phyloP scores from a whole-genome alignment of 2,113 vertebrate genomes.

The Heterocephalus glaber region DNA sequence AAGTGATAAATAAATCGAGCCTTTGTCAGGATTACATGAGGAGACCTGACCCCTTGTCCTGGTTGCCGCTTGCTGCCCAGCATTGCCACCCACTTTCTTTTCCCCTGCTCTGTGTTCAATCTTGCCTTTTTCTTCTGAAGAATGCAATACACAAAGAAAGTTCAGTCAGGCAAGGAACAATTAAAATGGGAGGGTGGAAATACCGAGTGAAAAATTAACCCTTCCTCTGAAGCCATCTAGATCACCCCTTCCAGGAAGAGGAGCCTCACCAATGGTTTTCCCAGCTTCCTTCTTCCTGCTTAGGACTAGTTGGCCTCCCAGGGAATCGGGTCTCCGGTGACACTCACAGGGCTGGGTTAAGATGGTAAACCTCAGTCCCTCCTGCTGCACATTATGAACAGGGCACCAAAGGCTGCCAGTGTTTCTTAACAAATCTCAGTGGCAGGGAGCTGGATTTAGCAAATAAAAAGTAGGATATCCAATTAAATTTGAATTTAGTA shows the following conservation, averaged over 20 bases:
- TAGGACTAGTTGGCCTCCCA: neutral
- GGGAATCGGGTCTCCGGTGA: neutral
- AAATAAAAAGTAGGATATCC: neutral
- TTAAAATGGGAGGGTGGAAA: neutral
- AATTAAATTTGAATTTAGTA: slow-evolving; percentile 12
- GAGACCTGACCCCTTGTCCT: neutral
- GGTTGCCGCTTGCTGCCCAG: neutral
- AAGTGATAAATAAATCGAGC: neutral
- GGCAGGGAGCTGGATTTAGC: neutral
- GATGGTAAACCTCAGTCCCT: neutral
- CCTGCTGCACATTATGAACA: neutral
- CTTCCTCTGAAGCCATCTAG: neutral
- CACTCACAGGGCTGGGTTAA: neutral
- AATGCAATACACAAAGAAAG: neutral
- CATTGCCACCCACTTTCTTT: neutral
- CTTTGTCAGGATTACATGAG: neutral
- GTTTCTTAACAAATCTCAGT: neutral
- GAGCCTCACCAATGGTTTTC: neutral
- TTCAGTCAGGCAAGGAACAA: slow-evolving; percentile 23
- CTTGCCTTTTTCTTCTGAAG: slow-evolving; percentile 52
- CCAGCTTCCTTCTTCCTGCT: neutral
- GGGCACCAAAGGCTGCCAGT: neutral
- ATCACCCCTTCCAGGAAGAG: neutral
- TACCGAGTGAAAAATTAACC: neutral
- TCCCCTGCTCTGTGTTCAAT: neutral